phyloP scores from a whole-genome alignment of 1,140 invertebrate species.

The Atta cephalotes region DNA sequence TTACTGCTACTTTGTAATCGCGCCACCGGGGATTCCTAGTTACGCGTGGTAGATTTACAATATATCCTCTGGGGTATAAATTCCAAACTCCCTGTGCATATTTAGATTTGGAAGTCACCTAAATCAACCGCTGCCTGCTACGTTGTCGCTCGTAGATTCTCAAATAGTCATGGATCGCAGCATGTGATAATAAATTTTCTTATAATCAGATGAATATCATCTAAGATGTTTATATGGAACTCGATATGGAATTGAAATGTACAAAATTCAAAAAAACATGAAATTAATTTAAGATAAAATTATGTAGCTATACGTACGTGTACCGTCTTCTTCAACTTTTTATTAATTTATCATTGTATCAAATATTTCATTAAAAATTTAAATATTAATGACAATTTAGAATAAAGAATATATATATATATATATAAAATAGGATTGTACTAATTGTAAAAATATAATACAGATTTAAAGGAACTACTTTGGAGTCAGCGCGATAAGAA shows the following conservation, averaged over 20 bases:
- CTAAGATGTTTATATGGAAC: not conserved
- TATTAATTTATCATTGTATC: not conserved
- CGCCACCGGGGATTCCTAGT: constrained; percentile 46
- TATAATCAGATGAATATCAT: not conserved
- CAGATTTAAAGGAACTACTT: no score
- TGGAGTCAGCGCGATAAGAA: no score
- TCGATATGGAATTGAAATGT: not conserved
- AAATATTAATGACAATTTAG: not conserved
- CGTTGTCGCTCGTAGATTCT: constrained; percentile 4
- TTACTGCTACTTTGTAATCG: constrained; percentile 51
- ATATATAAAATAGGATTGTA: no score
- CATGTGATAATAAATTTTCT: constrained; percentile 29
- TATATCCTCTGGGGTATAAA: constrained; percentile 53
- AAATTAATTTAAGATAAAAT: not conserved
- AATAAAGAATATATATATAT: no score
- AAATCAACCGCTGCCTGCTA: constrained; percentile 40
- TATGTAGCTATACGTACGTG: not conserved
- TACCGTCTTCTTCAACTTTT: not conserved
- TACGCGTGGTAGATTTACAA: constrained; percentile 55
- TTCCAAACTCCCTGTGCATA: constrained; percentile 46
- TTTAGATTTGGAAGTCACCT: constrained; percentile 49
- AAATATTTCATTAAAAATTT: constrained; percentile 3
- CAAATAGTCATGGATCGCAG: constrained; percentile 8
- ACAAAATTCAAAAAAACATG: not conserved
- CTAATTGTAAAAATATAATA: no score